These are phyloP conservation scores for Protosalanx chinensis DNA, from an alignment of 2,797 vertebrate species.

Conservation along the genomic window DNA sequence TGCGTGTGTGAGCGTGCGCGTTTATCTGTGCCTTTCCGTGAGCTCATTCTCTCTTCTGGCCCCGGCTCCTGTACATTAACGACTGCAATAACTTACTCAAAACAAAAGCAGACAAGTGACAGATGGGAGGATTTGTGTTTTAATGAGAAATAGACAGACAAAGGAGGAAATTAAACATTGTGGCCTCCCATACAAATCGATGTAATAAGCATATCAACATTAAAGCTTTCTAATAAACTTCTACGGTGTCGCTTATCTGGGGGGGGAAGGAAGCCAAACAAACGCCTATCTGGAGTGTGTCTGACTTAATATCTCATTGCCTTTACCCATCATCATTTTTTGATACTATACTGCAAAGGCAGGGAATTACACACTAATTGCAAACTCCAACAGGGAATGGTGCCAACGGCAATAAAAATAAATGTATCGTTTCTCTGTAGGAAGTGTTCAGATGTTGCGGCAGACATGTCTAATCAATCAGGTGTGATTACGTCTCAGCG, in stretches of 20 bases:
- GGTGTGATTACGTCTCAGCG: not conserved
- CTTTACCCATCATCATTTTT: constrained; percentile 74
- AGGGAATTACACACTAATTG: constrained; percentile 75
- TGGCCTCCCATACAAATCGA: constrained; percentile 68
- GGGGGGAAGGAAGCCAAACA: constrained; percentile 48
- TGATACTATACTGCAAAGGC: constrained; percentile 72
- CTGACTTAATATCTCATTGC: constrained; percentile 78
- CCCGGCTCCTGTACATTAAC: constrained; percentile 30
- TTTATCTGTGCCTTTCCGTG: not conserved
- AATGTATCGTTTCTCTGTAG: constrained; percentile 54
- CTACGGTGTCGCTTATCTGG: constrained; percentile 61
- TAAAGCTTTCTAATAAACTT: constrained; percentile 70
- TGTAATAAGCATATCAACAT: constrained; percentile 74
- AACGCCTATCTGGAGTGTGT: constrained; percentile 66
- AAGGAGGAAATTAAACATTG: constrained; percentile 67
- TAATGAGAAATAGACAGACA: constrained; percentile 72
- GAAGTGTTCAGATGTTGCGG: constrained; percentile 22
- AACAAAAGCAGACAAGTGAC: constrained; percentile 61
- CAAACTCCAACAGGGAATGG: constrained; percentile 65
- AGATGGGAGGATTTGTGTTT: constrained; percentile 58
- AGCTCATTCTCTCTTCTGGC: constrained; percentile 17
- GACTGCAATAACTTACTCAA: constrained; percentile 47
- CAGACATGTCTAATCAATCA: constrained; percentile 14
- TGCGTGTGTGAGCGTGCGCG: not conserved
- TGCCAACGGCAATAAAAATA: constrained; percentile 65